Evolutionary conservation across 2,888 invertebrate genomes (phyloP), one percentile per base, ranked within the genome.

Genomic region (Tubulanus polymorphus): DNA sequence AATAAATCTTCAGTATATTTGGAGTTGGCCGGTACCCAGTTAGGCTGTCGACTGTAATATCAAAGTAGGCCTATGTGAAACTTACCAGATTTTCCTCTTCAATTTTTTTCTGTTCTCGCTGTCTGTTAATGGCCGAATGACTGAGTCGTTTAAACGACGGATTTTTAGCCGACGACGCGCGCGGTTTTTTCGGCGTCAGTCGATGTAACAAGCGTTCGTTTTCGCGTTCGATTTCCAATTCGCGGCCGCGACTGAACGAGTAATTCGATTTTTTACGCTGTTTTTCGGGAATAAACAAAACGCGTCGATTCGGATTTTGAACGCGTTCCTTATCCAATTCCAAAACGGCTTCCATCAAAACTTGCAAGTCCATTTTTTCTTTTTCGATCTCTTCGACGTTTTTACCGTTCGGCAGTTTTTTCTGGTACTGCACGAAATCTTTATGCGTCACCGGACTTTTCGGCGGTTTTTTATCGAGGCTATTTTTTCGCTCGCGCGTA

Each of bases 71-170:
- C n/a, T n/a, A n/a, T n/a, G n/a, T n/a, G n/a, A 29, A 41, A 63
- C 74, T 62, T 74, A 83, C 83, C 79, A 81, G 69, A 68, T 84
- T 84, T 58, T 83, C 83, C 57, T 74, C 72, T 59, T 83, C 81
- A 61, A 84, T 83, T 63, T 79, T 76, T 54, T 73, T 74, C 58
- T 83, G 83, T 25, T 81, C 75, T 59, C 73, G 78, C 54, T 72
- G 76, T 46, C 83, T 73, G 63, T 83, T 83, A 41, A 83, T 78
- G 15, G 82, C 81, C 30, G 83, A 82, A 15, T 63, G 52, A 12
- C 63, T 45, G 26, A 57, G 25, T 20, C 51, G 50, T n/a, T 20
- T 12, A 15, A 23, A 32, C 1, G 35, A 29, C 10, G 8, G 23
- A 15, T n/a, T 27, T 2, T 32, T 18, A 25, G 8, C 8, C n/a